Conservation (phyloP, 2,113 vertebrate genomes). For the Tetraodon nigroviridis region DNA sequence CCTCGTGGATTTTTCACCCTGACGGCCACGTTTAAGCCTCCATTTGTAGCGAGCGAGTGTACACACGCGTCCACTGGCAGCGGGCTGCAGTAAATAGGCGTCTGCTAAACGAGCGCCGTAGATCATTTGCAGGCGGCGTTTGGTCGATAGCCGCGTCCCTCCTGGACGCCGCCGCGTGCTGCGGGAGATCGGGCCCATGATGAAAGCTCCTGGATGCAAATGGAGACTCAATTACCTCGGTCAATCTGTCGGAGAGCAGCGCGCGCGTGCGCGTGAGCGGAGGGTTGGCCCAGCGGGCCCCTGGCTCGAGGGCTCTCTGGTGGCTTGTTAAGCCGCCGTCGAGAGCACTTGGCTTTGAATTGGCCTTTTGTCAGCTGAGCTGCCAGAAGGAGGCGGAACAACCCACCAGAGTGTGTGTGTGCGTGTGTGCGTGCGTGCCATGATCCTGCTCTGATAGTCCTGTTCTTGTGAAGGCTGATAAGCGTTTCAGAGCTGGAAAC, state of each 20-base stretch:
- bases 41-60: too few relatives aligned
- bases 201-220: conserved; percentile 82
- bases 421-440: conserved; percentile 2
- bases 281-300: conserved; percentile 75
- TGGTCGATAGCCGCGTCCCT: conserved; percentile 40
- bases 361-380: conserved; percentile 83
- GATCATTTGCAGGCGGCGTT: conserved; percentile 45
- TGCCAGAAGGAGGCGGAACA: conserved; percentile 50
- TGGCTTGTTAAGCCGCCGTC: conserved; percentile 95
- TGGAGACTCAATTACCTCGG: conserved; percentile 88
- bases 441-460: neutral
- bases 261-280: conserved; percentile 30
- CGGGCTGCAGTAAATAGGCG: neutral
- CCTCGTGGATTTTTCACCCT: conserved; percentile 33
- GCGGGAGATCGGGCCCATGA: conserved; percentile 39
- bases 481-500: neutral
- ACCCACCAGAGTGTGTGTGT: conserved; percentile 2
- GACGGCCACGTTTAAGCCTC: neutral
- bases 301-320: conserved; percentile 85
- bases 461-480: conserved; percentile 28
- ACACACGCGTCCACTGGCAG: too few relatives aligned
- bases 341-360: conserved; percentile 96
- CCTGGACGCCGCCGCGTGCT: conserved; percentile 21
- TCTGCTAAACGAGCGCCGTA: neutral
- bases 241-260: conserved; percentile 87